These are phyloP conservation scores for Abscondita cerata DNA, from an alignment of 2,888 invertebrate species.

Conservation along the genomic window DNA sequence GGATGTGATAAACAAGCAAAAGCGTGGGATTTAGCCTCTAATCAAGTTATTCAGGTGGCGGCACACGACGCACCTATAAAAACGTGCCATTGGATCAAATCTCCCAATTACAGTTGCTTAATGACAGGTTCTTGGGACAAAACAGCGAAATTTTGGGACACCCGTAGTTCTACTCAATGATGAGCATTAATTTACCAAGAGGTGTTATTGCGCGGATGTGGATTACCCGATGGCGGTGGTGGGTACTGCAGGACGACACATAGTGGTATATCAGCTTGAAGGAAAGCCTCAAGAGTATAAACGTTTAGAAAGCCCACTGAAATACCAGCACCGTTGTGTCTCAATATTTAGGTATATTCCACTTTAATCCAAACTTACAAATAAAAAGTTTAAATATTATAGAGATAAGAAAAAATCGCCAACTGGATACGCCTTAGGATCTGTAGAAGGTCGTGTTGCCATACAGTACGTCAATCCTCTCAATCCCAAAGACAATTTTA, in stretches of 20 bases:
- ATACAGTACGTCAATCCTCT: constrained; percentile 95
- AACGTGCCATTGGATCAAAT: constrained; percentile 98
- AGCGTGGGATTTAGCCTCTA: constrained; percentile 91
- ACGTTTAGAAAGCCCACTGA: constrained; percentile 88
- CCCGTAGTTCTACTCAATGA: constrained; percentile 88
- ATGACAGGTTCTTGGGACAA: constrained; percentile 99
- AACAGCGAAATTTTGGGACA: constrained; percentile 98
- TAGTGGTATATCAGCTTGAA: constrained; percentile 94
- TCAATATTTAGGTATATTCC: constrained; percentile 78
- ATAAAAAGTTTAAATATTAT: constrained; percentile 36
- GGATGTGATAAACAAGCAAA: constrained; percentile 92
- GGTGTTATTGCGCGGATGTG: constrained; percentile 97
- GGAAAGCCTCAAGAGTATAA: constrained; percentile 94
- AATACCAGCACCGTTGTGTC: constrained; percentile 95
- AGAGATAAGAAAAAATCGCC: constrained; percentile 92
- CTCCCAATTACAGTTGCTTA: constrained; percentile 91
- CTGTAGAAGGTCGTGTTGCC: constrained; percentile 96
- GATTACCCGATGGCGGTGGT: constrained; percentile 99
- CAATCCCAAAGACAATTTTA: constrained; percentile 98
- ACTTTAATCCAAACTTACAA: too few relatives aligned
- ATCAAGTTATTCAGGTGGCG: constrained; percentile 89
- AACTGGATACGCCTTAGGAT: constrained; percentile 93
- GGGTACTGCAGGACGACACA: constrained; percentile 89
- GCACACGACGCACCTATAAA: constrained; percentile 96
- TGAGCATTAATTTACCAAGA: constrained; percentile 90